Evolutionary conservation across 2,797 vertebrate genomes (phyloP).

Genomic region (Synaphobranchus kaupii): DNA sequence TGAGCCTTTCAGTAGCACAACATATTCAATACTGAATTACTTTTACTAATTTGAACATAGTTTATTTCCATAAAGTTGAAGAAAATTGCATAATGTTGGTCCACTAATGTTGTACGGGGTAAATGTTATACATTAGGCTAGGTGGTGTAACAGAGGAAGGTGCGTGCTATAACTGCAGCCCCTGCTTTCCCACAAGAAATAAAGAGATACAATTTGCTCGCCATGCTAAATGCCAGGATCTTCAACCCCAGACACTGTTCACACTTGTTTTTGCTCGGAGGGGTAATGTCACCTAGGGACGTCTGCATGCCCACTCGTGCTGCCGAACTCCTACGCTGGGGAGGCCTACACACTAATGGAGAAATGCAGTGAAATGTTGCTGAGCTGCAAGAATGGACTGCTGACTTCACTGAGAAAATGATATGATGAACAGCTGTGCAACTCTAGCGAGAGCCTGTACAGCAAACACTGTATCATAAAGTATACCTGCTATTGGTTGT

Average conservation of each 20-base stretch:
- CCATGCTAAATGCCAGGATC: neutral
- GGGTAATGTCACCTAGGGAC: neutral
- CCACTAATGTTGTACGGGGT: neutral
- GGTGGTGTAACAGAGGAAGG: neutral
- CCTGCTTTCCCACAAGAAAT: neutral
- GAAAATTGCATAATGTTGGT: neutral
- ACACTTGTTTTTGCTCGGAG: neutral
- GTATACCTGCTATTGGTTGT: neutral
- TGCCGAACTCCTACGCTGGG: neutral
- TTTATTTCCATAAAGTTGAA: neutral
- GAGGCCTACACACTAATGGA: neutral
- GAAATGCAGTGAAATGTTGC: conserved; percentile 9
- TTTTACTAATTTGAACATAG: neutral
- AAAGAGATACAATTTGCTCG: neutral
- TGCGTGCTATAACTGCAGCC: neutral
- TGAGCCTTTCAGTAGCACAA: neutral
- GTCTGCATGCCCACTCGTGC: neutral
- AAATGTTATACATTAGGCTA: neutral
- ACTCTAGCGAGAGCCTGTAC: neutral
- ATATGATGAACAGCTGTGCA: neutral
- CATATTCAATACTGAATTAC: neutral
- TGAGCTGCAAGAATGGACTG: neutral
- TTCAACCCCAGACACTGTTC: neutral
- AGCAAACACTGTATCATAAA: neutral
- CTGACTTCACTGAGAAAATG: neutral